Percentiles rank a stretch among this genome's conserved stretches.
phyloP scores from a whole-genome alignment of 2,113 vertebrate genomes.

The Corythaixoides concolor region DNA sequence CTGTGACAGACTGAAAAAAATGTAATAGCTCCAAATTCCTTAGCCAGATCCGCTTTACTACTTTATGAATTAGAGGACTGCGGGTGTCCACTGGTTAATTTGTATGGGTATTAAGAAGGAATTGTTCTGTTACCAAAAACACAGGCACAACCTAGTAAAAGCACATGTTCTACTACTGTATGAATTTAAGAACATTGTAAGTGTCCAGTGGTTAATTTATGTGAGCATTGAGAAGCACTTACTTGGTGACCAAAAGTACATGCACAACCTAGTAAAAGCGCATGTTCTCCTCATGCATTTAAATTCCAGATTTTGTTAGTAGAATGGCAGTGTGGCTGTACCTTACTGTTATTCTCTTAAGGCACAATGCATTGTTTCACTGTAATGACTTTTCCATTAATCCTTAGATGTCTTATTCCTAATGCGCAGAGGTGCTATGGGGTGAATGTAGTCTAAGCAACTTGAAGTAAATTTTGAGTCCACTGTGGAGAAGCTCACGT shows the following conservation, averaged over 20 bases:
- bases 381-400: background rate
- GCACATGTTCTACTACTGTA: background rate
- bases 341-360: background rate
- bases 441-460: background rate
- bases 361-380: background rate
- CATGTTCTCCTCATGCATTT: background rate
- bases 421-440: background rate
- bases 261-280: background rate
- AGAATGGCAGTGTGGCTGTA: background rate
- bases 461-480: background rate
- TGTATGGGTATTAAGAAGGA: background rate
- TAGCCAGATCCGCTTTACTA: background rate
- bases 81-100: background rate
- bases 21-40: background rate
- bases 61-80: background rate
- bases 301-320: background rate
- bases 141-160: background rate
- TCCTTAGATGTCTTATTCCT: background rate
- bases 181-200: background rate
- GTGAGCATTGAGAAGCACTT: background rate
- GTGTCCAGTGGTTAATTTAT: background rate
- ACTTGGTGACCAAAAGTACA: background rate
- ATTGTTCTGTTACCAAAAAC: background rate
- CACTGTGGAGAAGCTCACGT: background rate
- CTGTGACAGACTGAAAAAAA: background rate